Percentiles rank a stretch among this genome's conserved stretches.
Conservation (phyloP, 64 coral and sea anemone genomes). For the Montipora sp. region DNA sequence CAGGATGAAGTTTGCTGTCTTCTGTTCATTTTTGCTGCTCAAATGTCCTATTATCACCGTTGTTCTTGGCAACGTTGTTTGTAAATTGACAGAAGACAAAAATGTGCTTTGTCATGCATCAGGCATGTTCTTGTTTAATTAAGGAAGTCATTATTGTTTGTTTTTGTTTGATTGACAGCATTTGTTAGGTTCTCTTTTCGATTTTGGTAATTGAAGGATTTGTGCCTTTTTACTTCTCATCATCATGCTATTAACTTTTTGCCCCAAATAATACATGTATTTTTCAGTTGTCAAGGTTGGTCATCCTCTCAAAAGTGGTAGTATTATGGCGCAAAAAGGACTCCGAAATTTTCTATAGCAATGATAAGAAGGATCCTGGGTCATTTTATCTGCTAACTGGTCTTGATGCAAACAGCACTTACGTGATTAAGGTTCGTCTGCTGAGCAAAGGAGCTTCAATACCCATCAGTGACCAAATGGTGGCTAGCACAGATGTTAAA, state of each 20-base stretch:
- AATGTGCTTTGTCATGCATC: no score
- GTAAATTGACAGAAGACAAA: no score
- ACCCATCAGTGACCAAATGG: conserved; percentile 30
- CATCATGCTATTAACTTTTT: not conserved
- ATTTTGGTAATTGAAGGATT: not conserved
- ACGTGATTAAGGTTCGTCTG: conserved; percentile 69
- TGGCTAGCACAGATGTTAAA: conserved; percentile 35
- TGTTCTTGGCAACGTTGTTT: no score
- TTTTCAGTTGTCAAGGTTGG: conserved; percentile 18
- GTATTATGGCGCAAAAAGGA: not conserved
- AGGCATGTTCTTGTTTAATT: no score
- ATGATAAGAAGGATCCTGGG: not conserved
- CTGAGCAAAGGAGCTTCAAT: conserved; percentile 27
- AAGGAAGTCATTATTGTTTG: no score
- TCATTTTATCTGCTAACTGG: not conserved
- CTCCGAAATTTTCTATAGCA: not conserved
- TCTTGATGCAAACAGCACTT: conserved; percentile 75
- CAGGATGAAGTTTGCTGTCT: no score
- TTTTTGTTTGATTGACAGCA: no score
- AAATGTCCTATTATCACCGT: no score
- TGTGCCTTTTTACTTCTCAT: not conserved
- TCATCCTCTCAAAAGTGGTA: not conserved
- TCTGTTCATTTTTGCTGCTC: no score
- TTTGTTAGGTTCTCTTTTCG: no score
- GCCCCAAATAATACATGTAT: not conserved